Percentiles rank a stretch among this genome's conserved stretches.
Conservation (phyloP, 1,140 invertebrate genomes). For the Ditylenchus dipsaci region DNA sequence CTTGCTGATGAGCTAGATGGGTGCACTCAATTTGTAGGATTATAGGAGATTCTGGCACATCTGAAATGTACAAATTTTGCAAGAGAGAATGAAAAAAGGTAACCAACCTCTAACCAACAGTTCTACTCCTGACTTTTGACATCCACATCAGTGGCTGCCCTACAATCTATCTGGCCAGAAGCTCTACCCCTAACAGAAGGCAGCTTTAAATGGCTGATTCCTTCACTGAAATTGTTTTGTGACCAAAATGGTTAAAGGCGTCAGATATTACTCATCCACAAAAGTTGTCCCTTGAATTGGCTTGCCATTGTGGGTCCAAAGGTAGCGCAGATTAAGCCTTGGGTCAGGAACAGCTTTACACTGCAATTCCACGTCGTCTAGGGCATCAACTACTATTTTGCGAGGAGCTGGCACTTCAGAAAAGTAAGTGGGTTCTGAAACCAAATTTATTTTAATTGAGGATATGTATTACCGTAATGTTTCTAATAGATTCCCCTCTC, state of each 20-base stretch:
- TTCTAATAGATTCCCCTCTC: no score
- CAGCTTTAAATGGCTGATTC: constrained; percentile 75
- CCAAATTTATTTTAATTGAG: no score
- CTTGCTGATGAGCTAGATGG: constrained; percentile 61
- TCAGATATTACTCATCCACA: constrained; percentile 1
- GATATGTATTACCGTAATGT: no score
- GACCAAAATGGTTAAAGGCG: neutral
- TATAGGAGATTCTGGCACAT: constrained; percentile 82
- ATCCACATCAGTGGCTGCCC: constrained; percentile 84
- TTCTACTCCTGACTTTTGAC: constrained; percentile 69
- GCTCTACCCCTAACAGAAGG: constrained; percentile 87
- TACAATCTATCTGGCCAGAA: constrained; percentile 89
- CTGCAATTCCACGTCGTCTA: constrained; percentile 80
- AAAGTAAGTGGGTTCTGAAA: constrained; percentile 53
- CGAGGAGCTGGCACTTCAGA: constrained; percentile 65
- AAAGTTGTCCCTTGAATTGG: neutral
- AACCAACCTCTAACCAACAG: constrained; percentile 47
- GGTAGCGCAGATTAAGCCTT: constrained; percentile 72
- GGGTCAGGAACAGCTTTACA: constrained; percentile 84
- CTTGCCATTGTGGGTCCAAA: constrained; percentile 77
- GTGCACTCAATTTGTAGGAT: constrained; percentile 69
- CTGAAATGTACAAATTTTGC: constrained; percentile 62
- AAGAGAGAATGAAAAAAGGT: neutral
- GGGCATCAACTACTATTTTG: constrained; percentile 82
- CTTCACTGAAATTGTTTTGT: constrained; percentile 57